phyloP scores from a whole-genome alignment of 2,888 invertebrate genomes.

The Pegoplata infirma region DNA sequence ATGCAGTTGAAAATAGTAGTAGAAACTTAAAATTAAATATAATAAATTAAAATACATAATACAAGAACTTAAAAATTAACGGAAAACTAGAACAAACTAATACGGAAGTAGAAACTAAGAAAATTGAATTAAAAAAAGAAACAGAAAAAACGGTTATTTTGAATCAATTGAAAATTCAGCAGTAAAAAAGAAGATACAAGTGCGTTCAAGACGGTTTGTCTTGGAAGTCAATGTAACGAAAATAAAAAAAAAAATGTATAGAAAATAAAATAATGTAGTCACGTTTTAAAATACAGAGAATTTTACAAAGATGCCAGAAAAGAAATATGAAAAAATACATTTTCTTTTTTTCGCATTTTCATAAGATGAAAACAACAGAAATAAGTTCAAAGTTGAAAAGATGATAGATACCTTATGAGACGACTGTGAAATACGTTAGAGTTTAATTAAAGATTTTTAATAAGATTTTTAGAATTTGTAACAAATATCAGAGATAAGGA shows the following conservation, averaged over 20 bases:
- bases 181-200: not conserved
- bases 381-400: slow-evolving; percentile 55
- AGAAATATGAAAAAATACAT: not conserved
- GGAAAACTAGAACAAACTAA: slow-evolving; percentile 33
- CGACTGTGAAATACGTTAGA: slow-evolving; percentile 46
- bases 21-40: slow-evolving; percentile 25
- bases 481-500: too few relatives aligned
- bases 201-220: not conserved
- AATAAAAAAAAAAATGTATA: slow-evolving; percentile 14
- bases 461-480: too few relatives aligned
- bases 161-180: too few relatives aligned
- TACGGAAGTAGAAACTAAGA: slow-evolving; percentile 31
- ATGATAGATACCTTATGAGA: too few relatives aligned
- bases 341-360: not conserved
- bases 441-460: slow-evolving; percentile 47
- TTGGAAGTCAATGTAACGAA: not conserved
- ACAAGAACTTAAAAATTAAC: slow-evolving; percentile 35
- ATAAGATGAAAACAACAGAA: not conserved
- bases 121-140: not conserved
- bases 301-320: slow-evolving; percentile 41
- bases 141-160: slow-evolving; percentile 20
- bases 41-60: slow-evolving; percentile 28
- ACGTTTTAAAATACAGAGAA: not conserved
- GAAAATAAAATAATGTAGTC: slow-evolving; percentile 28
- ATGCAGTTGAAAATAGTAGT: not conserved